Conservation (phyloP, 1,140 invertebrate genomes). For the Drosophila busckii region DNA sequence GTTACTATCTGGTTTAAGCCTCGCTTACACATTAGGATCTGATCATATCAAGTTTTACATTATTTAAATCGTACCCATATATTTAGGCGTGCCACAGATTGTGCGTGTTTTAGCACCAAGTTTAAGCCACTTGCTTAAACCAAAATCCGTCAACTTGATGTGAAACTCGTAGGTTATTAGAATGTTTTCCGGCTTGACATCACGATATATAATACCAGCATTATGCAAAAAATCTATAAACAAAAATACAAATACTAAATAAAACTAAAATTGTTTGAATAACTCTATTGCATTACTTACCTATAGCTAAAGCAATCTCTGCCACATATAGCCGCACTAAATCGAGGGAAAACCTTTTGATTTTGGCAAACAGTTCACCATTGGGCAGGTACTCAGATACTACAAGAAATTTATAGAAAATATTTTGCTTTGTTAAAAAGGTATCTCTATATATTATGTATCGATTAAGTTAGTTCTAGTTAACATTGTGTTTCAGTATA, state of each 20-base stretch:
- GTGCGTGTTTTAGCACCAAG: conserved; percentile 88
- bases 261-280: not conserved
- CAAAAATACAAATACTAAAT: not conserved
- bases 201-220: conserved; percentile 93
- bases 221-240: conserved; percentile 94
- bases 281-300: conserved; percentile 80
- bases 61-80: conserved; percentile 86
- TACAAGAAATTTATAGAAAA: conserved; percentile 78
- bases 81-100: conserved; percentile 93
- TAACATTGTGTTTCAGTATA: conserved; percentile 8
- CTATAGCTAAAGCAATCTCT: conserved; percentile 90
- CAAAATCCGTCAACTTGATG: conserved; percentile 93
- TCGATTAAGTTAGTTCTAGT: not conserved
- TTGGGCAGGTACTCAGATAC: conserved; percentile 90
- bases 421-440: not conserved
- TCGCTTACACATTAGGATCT: not conserved
- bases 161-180: conserved; percentile 89
- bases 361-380: conserved; percentile 88
- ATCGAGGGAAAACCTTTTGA: conserved; percentile 86
- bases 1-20: too few relatives aligned
- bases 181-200: conserved; percentile 95
- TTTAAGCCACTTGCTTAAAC: conserved; percentile 94
- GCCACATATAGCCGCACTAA: conserved; percentile 88
- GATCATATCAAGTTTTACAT: conserved; percentile 15
- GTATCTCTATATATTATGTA: not conserved